Evolutionary conservation across 2,113 vertebrate genomes (phyloP).

Genomic region (Potamarius usumacintae): DNA sequence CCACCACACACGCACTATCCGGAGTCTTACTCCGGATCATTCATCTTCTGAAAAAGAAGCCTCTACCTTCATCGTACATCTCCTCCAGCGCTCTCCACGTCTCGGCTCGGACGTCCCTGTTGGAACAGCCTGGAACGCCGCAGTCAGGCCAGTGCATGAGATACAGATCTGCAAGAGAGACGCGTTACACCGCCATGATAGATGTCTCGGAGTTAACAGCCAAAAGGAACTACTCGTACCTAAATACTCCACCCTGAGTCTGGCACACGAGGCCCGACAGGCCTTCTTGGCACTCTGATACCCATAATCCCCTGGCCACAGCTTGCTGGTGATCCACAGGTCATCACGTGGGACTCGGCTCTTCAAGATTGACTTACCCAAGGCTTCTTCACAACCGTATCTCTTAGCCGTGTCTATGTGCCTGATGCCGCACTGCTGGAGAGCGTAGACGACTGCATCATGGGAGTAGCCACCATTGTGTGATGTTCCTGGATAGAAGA

Average conservation of each 20-base stretch:
- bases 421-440: conserved; percentile 71
- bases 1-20: background rate
- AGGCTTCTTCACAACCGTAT: conserved; percentile 73
- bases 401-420: conserved; percentile 79
- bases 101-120: conserved; percentile 72
- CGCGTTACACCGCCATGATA: background rate
- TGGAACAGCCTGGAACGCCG: conserved; percentile 60
- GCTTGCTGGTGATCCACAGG: conserved; percentile 81
- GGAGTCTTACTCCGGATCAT: background rate
- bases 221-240: conserved; percentile 55
- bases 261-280: conserved; percentile 71
- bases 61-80: conserved; percentile 69
- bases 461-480: conserved; percentile 76
- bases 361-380: conserved; percentile 69
- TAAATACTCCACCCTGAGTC: conserved; percentile 74
- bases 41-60: background rate
- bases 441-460: conserved; percentile 69
- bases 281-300: conserved; percentile 71
- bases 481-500: conserved; percentile 69
- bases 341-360: conserved; percentile 68
- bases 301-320: conserved; percentile 77
- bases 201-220: background rate
- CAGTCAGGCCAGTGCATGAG: conserved; percentile 78
- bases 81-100: conserved; percentile 76
- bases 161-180: conserved; percentile 75